Base-by-base conservation (phyloP, 1,140 invertebrate genomes). In the Anagrus nilaparvatae region DNA sequence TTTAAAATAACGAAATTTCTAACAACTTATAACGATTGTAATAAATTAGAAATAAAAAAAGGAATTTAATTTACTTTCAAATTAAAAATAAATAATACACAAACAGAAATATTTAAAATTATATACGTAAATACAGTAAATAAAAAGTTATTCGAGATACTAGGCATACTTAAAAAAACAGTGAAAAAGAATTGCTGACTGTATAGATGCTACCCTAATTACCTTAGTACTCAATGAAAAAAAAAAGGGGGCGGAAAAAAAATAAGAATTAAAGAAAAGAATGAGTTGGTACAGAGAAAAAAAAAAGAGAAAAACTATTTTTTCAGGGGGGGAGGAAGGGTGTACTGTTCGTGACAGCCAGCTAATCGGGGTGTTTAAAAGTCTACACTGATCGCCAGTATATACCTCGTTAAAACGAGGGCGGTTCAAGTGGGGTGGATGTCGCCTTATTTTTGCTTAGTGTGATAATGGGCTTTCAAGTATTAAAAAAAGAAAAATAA, bases 321-420 rank as follows among this genome's bases (percentile, higher is more conserved):
- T n/a, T n/a, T n/a, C n/a, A n/a, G n/a, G n/a, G n/a, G 62, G 62
- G 48, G 40, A 41, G 50, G 40, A 51, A 53, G 63, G 61, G 61
- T 63, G 62, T 60, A 55, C 63, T 67, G 64, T 53, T 64, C 60
- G 56, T 67, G 64, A 67, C 64, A 67, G 64, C 61, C 56, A 63
- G 64, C 63, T 67, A 67, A 67, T 67, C 64, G 64, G 61, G 64
- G 63, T 65, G 63, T 67, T 67, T 66, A 66, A 67, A 62, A 63
- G 65, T 67, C 65, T 66, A 63, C 63, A 67, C 60, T 63, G 62
- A 66, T 66, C 64, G 62, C 58, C 56, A 43, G 54, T n/a, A n/a
- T n/a, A n/a, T 61, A 58, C 56, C 63, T 62, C 64, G 61, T 67
- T 67, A 64, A 66, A 67, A 62, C 58, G 55, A 51, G 60, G 58